Base-by-base conservation (phyloP, 2,797 vertebrate species). In the Carduelis carduelis region DNA sequence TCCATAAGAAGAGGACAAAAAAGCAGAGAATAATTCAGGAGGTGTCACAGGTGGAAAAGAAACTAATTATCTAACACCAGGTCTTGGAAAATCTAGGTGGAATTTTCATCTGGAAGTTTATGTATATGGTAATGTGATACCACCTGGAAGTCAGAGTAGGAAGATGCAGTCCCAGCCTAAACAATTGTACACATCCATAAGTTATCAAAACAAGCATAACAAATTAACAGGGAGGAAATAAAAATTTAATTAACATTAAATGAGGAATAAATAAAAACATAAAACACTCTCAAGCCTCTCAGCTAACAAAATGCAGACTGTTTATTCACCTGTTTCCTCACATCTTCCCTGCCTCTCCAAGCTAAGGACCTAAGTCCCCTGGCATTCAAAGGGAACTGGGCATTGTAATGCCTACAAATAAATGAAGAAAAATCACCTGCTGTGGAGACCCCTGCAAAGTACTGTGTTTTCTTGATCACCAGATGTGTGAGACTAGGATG, bases 101-200 rank as follows among this genome's bases (percentile, higher is more conserved):
- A 68, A 44, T 91, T 77, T 74, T 87, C 53, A 81, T 44, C 72
- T 91, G 76, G 64, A 93, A 83, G 17, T 5, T 37, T 55, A 32
- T 8, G 4, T 35, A 9, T 74, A 27, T 41, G 41, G 16, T 30
- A 66, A 89, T 12, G 30, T 12, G 35, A 90, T 22, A 12, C 26
- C 59, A 82, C 83, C 39, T 79, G 55, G 69, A 90, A 94, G 59
- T 52, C 50, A 61, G 34, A 44, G 10, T 14, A 75, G 19, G 43
- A 74, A 60, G 60, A 60, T 7, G 69, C 12, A 34, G 7, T 24
- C 63, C 57, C 35, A 64, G 41, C 43, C 53, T 68, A 74, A 89
- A 77, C 72, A 81, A 80, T 46, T 75, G 57, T 22, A 35, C 8
- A 12, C 8, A 41, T 35, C 30, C n/a, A 4, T 46, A 81, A 80